phyloP scores from a whole-genome alignment of 53 echinoderm and acorn worm genomes.

The Hippasteria phrygiana region DNA sequence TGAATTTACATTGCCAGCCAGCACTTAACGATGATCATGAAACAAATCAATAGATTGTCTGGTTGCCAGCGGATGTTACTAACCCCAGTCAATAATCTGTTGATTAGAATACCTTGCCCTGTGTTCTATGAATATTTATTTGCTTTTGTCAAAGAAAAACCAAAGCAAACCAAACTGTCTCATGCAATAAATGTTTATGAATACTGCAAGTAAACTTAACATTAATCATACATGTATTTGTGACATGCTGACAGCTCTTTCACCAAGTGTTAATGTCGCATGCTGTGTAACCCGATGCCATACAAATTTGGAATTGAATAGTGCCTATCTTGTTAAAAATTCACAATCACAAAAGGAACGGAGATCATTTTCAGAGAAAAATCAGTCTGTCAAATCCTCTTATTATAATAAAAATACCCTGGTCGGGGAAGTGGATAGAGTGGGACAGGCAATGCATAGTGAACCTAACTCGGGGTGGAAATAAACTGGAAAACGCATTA shows the following conservation, averaged over 20 bases:
- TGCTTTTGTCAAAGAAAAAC: too few species aligned
- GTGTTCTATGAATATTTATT: not conserved
- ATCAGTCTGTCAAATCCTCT: slow-evolving; percentile 60
- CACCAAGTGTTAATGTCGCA: too few species aligned
- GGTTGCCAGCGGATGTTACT: not conserved
- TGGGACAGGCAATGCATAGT: not conserved
- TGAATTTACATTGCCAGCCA: not conserved
- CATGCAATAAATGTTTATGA: not conserved
- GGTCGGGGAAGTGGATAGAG: not conserved
- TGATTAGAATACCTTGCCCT: not conserved
- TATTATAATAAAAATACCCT: slow-evolving; percentile 12
- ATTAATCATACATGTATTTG: too few species aligned
- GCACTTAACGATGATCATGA: too few species aligned
- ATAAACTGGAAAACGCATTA: slow-evolving; percentile 55
- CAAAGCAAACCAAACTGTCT: not conserved
- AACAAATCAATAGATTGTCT: slow-evolving; percentile 1
- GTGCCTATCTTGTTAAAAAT: not conserved
- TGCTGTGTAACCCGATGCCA: not conserved
- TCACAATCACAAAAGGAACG: not conserved
- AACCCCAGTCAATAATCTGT: not conserved
- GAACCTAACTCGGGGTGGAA: slow-evolving; percentile 15
- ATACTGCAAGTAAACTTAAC: too few species aligned
- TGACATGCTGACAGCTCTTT: too few species aligned
- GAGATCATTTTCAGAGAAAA: not conserved
- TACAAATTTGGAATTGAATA: not conserved